Conservation (phyloP, 2,888 invertebrate genomes). For the Drosophila mayaguana region DNA sequence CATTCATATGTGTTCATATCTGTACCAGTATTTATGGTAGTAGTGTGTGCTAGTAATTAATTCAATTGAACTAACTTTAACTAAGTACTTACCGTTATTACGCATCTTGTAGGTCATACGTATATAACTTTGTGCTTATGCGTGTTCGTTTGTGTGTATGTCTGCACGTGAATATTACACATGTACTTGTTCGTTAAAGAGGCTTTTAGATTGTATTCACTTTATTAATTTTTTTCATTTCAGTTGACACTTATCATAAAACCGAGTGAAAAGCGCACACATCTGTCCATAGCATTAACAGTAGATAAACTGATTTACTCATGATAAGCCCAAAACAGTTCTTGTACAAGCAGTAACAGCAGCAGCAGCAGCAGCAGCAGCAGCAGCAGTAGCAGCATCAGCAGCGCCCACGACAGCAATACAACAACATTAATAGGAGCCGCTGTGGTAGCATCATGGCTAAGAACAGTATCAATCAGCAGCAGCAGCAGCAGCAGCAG, state of each 20-base stretch:
- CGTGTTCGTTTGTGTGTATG: too few species aligned
- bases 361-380: constrained; percentile 1
- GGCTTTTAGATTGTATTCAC: constrained; percentile 7
- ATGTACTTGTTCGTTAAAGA: not conserved
- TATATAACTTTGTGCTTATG: not conserved
- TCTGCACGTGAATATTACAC: not conserved
- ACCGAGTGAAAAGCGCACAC: constrained; percentile 36
- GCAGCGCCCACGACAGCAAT: not conserved
- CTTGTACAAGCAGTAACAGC: constrained; percentile 1
- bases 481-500: constrained; percentile 33
- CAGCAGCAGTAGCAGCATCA: not conserved
- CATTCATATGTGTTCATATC: not conserved
- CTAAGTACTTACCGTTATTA: constrained; percentile 15
- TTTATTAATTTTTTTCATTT: constrained; percentile 16
- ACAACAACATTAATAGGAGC: constrained; percentile 7
- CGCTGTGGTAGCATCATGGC: constrained; percentile 3
- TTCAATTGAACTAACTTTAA: not conserved
- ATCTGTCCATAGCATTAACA: constrained; percentile 60
- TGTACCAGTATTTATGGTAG: not conserved
- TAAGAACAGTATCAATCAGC: constrained; percentile 10
- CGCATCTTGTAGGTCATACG: not conserved
- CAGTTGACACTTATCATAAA: constrained; percentile 20
- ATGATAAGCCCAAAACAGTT: constrained; percentile 65
- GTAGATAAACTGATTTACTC: constrained; percentile 72
- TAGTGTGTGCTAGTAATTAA: not conserved